Evolutionary conservation across 2,797 vertebrate genomes (phyloP), one percentile per base, ranked within the genome.

Genomic region (Typhlichthys eigenmanni): DNA sequence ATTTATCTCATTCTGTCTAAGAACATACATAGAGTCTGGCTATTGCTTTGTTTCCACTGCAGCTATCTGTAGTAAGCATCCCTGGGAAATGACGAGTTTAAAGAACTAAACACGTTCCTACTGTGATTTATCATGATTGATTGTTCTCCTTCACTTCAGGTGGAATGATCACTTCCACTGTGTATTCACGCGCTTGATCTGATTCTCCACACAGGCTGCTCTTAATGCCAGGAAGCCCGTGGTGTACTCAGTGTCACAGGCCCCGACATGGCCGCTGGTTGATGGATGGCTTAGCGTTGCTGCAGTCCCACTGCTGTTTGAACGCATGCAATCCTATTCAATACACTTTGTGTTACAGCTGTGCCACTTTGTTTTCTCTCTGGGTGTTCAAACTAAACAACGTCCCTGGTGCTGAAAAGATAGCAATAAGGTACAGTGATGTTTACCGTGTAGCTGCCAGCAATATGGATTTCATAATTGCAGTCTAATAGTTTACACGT

Each of bases 111-210:
- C 24, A 50, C 48, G 60, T 55, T 58, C 57, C 52, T 16, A 32
- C 54, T 63, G 78, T n/a, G 12, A 69, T 73, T 69, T 48, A 48
- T 54, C 16, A 13, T 72, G 78, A 85, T 78, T 74, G 82, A 86
- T 81, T 74, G 66, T 68, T 73, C 58, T 76, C 64, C 55, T 12
- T 55, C 54, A 32, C 66, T 56, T 61, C 66, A 80, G 71, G 55
- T n/a, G 32, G 59, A 75, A 46, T 73, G 69, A 69, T 66, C 45
- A 74, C 62, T 76, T 61, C 58, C 24, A 19, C 74, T 66, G 62
- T 60, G 77, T 77, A 76, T 74, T 76, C 55, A 70, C 82, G 69
- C 66, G 55, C 69, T 83, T 73, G 70, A 82, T 81, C 76, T 75
- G 64, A 83, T 80, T 78, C 72, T 74, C 67, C 19, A 64, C 66